phyloP scores from a whole-genome alignment of 2,888 invertebrate species.

The Ophioninae sp. region DNA sequence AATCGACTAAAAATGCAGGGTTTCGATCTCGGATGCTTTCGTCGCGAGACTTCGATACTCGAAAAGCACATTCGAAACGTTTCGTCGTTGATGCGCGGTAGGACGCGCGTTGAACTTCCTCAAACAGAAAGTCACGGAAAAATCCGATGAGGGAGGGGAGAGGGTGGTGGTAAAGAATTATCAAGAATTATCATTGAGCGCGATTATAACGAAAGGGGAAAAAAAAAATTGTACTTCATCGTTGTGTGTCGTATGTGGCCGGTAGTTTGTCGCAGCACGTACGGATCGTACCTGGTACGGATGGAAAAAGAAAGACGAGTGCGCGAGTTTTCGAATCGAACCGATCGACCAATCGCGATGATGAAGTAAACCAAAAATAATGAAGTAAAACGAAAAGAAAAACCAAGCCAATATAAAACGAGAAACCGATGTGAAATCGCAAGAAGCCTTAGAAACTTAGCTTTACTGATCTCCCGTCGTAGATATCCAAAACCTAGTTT shows the following conservation, averaged over 20 bases:
- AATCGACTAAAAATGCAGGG: background rate
- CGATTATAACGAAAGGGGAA: slow-evolving; percentile 33
- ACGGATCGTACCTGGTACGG: slow-evolving; percentile 66
- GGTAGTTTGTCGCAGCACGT: slow-evolving; percentile 54
- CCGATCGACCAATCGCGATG: background rate
- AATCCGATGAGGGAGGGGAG: slow-evolving; percentile 29
- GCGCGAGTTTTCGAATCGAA: no score
- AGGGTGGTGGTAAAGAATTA: no score
- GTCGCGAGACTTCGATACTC: slow-evolving; percentile 9
- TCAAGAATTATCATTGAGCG: slow-evolving; percentile 24
- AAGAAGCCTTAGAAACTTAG: slow-evolving; percentile 56
- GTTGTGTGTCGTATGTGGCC: slow-evolving; percentile 51
- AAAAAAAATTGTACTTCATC: slow-evolving; percentile 31
- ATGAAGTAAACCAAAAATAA: slow-evolving; percentile 6
- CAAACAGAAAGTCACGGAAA: slow-evolving; percentile 43
- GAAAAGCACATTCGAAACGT: slow-evolving; percentile 54
- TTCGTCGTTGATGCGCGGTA: slow-evolving; percentile 46
- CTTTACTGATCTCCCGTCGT: slow-evolving; percentile 55
- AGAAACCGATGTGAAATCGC: slow-evolving; percentile 37
- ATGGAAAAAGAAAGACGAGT: slow-evolving; percentile 28
- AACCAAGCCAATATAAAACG: slow-evolving; percentile 9
- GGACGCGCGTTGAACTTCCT: slow-evolving; percentile 25
- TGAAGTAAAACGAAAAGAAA: slow-evolving; percentile 7
- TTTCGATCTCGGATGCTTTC: no score
- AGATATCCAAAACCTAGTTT: slow-evolving; percentile 23